Evolutionary conservation across 2,797 vertebrate genomes (phyloP).

Genomic region (Pseudochromis fuscus): DNA sequence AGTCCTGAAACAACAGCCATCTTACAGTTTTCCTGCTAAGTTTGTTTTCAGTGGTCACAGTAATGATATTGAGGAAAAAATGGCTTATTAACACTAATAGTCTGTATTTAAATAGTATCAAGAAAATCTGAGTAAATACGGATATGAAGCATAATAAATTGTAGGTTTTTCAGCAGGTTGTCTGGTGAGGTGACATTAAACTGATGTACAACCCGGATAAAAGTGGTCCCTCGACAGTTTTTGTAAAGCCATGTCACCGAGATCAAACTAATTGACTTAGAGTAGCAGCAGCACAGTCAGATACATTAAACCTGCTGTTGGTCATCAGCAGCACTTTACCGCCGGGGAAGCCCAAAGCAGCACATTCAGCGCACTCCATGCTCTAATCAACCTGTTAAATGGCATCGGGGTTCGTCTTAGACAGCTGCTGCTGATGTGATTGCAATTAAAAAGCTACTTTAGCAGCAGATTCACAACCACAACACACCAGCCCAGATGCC

Average conservation of each 20-base stretch:
- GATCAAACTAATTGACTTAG: not conserved
- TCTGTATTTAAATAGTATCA: too few species aligned
- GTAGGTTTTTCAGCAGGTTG: not conserved
- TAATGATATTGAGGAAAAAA: not conserved
- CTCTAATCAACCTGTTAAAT: constrained; percentile 55
- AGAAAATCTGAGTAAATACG: not conserved
- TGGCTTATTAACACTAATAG: not conserved
- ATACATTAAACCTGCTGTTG: constrained; percentile 28
- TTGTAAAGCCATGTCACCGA: constrained; percentile 13
- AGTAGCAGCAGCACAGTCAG: constrained; percentile 3
- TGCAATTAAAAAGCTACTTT: constrained; percentile 50
- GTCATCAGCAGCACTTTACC: constrained; percentile 25
- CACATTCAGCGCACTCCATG: constrained; percentile 8
- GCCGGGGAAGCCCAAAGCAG: constrained; percentile 11
- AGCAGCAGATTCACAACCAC: not conserved
- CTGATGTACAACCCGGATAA: not conserved
- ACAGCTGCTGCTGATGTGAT: constrained; percentile 59
- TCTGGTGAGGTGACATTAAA: not conserved
- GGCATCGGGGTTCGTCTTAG: constrained; percentile 40
- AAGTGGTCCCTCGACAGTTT: not conserved
- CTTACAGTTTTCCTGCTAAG: constrained; percentile 52
- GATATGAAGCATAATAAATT: not conserved
- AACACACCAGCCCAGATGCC: constrained; percentile 4
- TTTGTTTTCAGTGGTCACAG: constrained; percentile 47
- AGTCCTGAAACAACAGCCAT: constrained; percentile 63